Conservation (phyloP, 2,113 vertebrate species). For the Sebastes schlegelii region DNA sequence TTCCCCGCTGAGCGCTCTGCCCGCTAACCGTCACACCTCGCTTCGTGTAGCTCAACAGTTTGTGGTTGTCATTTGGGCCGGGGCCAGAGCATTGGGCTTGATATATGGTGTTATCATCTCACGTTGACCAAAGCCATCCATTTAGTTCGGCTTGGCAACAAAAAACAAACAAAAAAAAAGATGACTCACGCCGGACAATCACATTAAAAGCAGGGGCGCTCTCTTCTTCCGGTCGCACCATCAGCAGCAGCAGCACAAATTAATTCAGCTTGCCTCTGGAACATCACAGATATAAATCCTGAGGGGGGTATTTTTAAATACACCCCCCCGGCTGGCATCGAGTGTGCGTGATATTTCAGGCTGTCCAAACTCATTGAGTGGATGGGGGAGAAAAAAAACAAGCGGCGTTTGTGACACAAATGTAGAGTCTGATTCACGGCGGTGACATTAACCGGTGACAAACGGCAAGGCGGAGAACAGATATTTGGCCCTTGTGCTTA, state of each 20-base stretch:
- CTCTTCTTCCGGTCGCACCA: conserved; percentile 17
- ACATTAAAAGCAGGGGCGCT: conserved; percentile 54
- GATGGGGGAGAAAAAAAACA: conserved; percentile 15
- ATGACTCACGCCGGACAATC: conserved; percentile 64
- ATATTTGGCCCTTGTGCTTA: conserved; percentile 12
- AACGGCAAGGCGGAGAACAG: conserved; percentile 6
- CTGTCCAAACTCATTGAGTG: conserved; percentile 34
- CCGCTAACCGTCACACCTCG: conserved; percentile 4
- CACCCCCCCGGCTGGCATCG: conserved; percentile 22
- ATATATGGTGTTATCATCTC: conserved; percentile 40
- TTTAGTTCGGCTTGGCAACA: conserved; percentile 56
- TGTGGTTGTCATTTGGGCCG: conserved; percentile 17
- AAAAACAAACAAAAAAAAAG: conserved; percentile 39
- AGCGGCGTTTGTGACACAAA: conserved; percentile 42
- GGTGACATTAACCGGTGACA: conserved; percentile 52
- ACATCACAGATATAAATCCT: conserved; percentile 51
- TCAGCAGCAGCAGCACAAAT: conserved; percentile 30
- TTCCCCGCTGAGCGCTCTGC: not conserved
- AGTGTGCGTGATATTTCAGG: conserved; percentile 44
- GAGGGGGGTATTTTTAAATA: conserved; percentile 18
- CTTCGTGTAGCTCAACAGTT: conserved; percentile 17
- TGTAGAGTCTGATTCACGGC: conserved; percentile 42
- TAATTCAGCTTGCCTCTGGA: conserved; percentile 32
- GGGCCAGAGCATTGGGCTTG: conserved; percentile 39
- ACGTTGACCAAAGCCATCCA: conserved; percentile 49